Base-by-base conservation (phyloP, 2,113 vertebrate species). In the Trogon surrucura region DNA sequence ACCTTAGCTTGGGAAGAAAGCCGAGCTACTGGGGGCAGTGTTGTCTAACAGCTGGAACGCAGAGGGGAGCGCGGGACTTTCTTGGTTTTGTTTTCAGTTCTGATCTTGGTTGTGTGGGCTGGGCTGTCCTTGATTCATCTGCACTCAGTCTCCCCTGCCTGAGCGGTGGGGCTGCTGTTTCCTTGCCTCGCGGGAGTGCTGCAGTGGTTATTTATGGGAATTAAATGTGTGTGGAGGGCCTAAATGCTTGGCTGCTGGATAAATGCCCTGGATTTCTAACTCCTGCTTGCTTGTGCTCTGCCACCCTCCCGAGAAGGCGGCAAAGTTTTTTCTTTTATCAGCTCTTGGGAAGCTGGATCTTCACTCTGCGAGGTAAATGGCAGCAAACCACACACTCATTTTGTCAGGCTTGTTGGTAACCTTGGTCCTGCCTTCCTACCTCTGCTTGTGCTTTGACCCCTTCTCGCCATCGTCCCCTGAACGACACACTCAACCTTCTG, bases 1-100 rank as follows among this genome's bases (percentile, higher is more conserved):
- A 57, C 89, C 85, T 91, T 82, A 47, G 30, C 8, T 70, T 70
- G 93, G 95, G 89, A 96, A 29, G 77, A 9, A 6, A 75, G 96
- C 94, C 2, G 61, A 93, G 96, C 96, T 97, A 95, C 93, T 91
- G 96, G 94, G 93, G 93, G 94, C 94, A 94, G 95, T 95, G 91
- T 95, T 96, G 95, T 85, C 96, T 61, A 82, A 80, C 62, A 62
- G 90, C 94, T 91, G 91, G 67, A 65, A 34, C 12, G 2, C 6
- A 0, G 22, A 67, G 66, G 89, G 88, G 67, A 44, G 30, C 41
- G 78, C 32, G 3, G 62, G 58, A 30, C 17, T 27, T 27, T 11
- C 6, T 15, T 72, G 80, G 73, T 72, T 88, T 82, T 88, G 78
- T 85, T 95, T 93, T 47, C 74, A 32, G 53, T 30, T 66, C 74